phyloP scores from a whole-genome alignment of 2,888 invertebrate genomes.

The Eupithecia exiguata region DNA sequence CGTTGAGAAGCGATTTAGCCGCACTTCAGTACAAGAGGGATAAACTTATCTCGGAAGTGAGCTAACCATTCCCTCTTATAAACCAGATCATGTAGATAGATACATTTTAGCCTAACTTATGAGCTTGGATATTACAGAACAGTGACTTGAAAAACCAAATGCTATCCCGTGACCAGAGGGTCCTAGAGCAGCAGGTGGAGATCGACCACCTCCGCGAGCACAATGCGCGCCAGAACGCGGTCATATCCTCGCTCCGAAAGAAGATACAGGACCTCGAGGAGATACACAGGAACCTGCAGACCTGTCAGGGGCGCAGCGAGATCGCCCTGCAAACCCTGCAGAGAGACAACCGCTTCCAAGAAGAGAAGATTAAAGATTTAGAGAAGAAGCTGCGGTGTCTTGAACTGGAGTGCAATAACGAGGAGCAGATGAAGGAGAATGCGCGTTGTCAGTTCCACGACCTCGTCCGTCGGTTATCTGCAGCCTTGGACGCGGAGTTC shows the following conservation, averaged over 20 bases:
- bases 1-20: constrained; percentile 92
- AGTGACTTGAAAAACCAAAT: constrained; percentile 88
- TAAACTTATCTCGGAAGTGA: constrained; percentile 89
- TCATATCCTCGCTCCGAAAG: constrained; percentile 91
- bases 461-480: constrained; percentile 87
- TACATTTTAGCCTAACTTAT: not conserved
- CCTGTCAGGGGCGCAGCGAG: constrained; percentile 86
- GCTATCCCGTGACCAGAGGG: constrained; percentile 87
- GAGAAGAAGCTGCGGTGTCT: constrained; percentile 89
- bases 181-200: constrained; percentile 90
- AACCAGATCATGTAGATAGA: not conserved
- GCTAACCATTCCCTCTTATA: constrained; percentile 27
- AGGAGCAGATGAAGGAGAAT: constrained; percentile 90
- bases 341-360: constrained; percentile 88
- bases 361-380: constrained; percentile 90
- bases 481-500: constrained; percentile 88
- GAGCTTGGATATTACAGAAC: constrained; percentile 75
- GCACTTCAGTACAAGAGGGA: constrained; percentile 93
- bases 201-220: constrained; percentile 91
- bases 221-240: constrained; percentile 91
- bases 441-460: constrained; percentile 87
- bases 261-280: constrained; percentile 91
- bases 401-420: constrained; percentile 88
- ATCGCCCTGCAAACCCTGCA: constrained; percentile 89
- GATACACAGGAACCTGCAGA: constrained; percentile 87